These are phyloP conservation scores for Cecropterus lyciades DNA, from an alignment of 1,140 invertebrate species.

Conservation along the genomic window DNA sequence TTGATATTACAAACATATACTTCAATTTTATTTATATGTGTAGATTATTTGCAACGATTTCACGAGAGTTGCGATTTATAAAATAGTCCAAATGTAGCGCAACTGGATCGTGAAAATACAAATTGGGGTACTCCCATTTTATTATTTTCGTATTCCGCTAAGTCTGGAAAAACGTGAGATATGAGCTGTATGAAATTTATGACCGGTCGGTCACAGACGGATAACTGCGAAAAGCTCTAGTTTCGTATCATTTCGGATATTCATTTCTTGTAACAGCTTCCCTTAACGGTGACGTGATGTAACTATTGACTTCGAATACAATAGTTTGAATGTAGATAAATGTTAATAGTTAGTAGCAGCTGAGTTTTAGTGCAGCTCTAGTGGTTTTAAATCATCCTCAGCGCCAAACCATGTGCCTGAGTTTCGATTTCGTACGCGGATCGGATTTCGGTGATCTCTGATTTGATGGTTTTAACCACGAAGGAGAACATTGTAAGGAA, in stretches of 20 bases:
- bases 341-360: too few species aligned
- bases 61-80: neutral
- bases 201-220: slow-evolving; percentile 17
- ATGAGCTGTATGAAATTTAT: slow-evolving; percentile 39
- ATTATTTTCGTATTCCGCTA: slow-evolving; percentile 27
- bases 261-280: slow-evolving; percentile 10
- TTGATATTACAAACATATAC: too few species aligned
- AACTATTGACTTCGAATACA: neutral
- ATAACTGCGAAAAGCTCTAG: slow-evolving; percentile 28
- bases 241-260: slow-evolving; percentile 12
- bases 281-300: neutral
- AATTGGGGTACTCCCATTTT: slow-evolving; percentile 17
- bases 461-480: too few species aligned
- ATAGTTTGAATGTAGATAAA: neutral
- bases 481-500: too few species aligned
- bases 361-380: too few species aligned
- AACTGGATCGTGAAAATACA: slow-evolving; percentile 22
- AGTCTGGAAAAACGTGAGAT: slow-evolving; percentile 23
- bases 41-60: neutral
- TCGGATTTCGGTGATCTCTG: too few species aligned
- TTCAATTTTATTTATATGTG: too few species aligned
- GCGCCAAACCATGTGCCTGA: too few species aligned
- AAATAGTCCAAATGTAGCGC: slow-evolving; percentile 8
- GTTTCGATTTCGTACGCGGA: too few species aligned
- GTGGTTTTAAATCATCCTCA: too few species aligned